Conservation (phyloP, 2,888 invertebrate species). For the Drosophila heteroneura region DNA sequence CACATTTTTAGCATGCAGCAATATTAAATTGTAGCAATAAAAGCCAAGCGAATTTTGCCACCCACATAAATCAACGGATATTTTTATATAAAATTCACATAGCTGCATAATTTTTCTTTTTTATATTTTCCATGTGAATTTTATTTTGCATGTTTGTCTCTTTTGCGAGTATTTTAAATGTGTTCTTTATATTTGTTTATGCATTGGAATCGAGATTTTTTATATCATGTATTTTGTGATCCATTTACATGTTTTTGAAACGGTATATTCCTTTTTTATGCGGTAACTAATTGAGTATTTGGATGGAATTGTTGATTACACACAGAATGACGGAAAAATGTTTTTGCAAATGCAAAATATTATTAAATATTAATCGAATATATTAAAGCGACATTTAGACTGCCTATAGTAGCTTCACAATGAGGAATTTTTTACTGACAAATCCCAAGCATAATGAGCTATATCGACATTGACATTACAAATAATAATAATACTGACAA, state of each 20-base stretch:
- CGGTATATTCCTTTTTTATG: conserved; percentile 15
- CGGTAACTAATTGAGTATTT: conserved; percentile 46
- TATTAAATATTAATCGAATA: not conserved
- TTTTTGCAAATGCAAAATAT: not conserved
- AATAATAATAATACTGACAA: conserved; percentile 10
- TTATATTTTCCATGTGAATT: conserved; percentile 21
- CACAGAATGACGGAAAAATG: not conserved
- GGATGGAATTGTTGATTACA: conserved; percentile 17
- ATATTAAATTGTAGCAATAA: conserved; percentile 57
- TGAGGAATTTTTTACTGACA: not conserved
- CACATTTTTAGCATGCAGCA: conserved; percentile 29
- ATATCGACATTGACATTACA: not conserved
- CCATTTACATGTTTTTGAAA: conserved; percentile 24
- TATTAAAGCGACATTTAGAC: not conserved
- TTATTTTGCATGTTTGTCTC: conserved; percentile 18
- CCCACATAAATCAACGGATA: conserved; percentile 65
- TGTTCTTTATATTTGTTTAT: conserved; percentile 55
- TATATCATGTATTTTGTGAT: conserved; percentile 18
- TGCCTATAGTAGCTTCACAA: no score
- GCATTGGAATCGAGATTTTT: conserved; percentile 39
- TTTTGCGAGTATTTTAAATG: conserved; percentile 36
- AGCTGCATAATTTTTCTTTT: conserved; percentile 30
- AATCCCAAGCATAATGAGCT: not conserved
- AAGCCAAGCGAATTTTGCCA: conserved; percentile 43
- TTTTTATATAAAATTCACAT: conserved; percentile 43